Percentiles rank a stretch among this genome's conserved stretches.
These are phyloP conservation scores for Trichogramma evanescens DNA, from an alignment of 2,888 invertebrate genomes.

Conservation along the genomic window DNA sequence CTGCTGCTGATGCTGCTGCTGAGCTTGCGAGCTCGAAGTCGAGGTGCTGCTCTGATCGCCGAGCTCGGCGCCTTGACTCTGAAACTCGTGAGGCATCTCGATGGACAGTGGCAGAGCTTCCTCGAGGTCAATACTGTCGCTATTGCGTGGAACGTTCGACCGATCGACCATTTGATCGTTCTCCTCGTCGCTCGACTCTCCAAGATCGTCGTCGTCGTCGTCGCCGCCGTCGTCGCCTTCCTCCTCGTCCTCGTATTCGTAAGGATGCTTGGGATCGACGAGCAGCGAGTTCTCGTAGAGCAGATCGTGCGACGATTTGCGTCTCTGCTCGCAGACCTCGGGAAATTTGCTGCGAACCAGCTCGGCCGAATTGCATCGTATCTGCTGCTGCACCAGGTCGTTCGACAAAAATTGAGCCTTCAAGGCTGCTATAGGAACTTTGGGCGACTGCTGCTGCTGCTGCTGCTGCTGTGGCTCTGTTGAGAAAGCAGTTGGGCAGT, in stretches of 20 bases:
- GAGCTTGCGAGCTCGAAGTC: background rate
- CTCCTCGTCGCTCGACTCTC: constrained; percentile 24
- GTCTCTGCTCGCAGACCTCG: constrained; percentile 26
- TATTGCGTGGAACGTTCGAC: background rate
- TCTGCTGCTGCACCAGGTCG: constrained; percentile 11
- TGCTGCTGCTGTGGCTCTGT: too few species aligned
- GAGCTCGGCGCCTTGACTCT: background rate
- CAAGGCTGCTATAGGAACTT: constrained; percentile 34
- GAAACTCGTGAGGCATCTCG: background rate
- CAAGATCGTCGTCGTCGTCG: constrained; percentile 22
- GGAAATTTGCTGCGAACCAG: constrained; percentile 27
- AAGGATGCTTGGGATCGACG: constrained; percentile 27
- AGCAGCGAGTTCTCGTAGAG: constrained; percentile 34
- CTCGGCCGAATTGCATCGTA: constrained; percentile 16
- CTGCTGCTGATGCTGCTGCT: background rate
- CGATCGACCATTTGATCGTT: constrained; percentile 15
- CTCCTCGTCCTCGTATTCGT: constrained; percentile 15
- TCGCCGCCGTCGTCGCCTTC: constrained; percentile 11
- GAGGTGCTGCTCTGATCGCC: background rate
- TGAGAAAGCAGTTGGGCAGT: background rate
- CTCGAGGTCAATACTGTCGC: constrained; percentile 5
- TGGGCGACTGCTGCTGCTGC: constrained; percentile 19
- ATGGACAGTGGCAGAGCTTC: background rate
- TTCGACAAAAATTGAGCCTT: constrained; percentile 31
- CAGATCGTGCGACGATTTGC: constrained; percentile 36